A percentile compares a stretch with the other conserved stretches of the same genome.
phyloP scores from a whole-genome alignment of 2,113 vertebrate genomes.

The Odocoileus virginianus region DNA sequence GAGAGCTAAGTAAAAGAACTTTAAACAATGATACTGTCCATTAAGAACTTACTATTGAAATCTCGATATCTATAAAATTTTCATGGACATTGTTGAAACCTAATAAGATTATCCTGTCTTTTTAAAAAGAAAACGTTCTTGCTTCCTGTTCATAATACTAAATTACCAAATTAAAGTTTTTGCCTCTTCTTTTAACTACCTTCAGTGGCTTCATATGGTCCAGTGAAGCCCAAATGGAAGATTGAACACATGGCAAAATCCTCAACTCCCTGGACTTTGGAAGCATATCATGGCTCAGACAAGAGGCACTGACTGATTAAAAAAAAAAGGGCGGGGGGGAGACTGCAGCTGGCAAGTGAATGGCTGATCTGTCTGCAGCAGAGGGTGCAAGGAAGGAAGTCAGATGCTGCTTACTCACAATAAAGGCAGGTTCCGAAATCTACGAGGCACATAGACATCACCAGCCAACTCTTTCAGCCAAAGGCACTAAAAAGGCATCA shows the following conservation, averaged over 20 bases:
- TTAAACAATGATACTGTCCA: background rate
- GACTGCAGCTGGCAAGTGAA: background rate
- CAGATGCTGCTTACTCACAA: background rate
- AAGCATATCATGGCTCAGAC: background rate
- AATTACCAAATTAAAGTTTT: background rate
- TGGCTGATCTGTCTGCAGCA: background rate
- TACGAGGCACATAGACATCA: background rate
- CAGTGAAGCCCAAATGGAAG: background rate
- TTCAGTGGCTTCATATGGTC: background rate
- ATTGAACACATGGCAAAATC: background rate
- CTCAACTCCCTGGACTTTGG: background rate
- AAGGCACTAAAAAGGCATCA: background rate
- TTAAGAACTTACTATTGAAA: background rate
- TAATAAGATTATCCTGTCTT: background rate
- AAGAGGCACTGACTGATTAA: background rate
- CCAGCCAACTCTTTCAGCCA: background rate
- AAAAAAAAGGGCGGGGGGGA: background rate
- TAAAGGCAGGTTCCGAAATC: background rate
- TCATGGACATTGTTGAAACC: background rate
- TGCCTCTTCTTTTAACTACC: background rate
- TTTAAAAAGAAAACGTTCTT: background rate
- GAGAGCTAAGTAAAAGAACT: slow-evolving; percentile 8
- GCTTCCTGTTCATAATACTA: background rate
- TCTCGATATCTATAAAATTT: background rate
- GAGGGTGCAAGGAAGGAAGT: background rate